Evolutionary conservation across 2,888 invertebrate species (phyloP).

Genomic region (Carpatolechia fugitivella): DNA sequence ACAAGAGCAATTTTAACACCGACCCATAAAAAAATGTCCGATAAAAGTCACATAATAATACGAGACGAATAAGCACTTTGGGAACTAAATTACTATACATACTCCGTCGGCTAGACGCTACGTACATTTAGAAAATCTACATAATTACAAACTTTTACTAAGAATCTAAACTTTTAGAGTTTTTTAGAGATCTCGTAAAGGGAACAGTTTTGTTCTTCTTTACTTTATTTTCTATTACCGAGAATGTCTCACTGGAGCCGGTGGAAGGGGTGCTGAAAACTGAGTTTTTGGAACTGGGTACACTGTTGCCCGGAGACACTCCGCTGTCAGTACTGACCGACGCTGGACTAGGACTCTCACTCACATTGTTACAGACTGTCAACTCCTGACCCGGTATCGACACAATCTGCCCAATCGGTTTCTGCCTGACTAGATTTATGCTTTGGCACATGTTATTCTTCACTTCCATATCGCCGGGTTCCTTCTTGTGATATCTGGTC

Average conservation of each 20-base stretch:
- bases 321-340: conserved; percentile 70
- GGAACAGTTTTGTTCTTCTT: conserved; percentile 59
- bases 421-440: conserved; percentile 74
- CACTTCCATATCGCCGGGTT: conserved; percentile 49
- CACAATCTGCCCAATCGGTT: conserved; percentile 74
- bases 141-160: conserved; percentile 72
- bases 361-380: conserved; percentile 66
- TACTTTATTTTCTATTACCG: conserved; percentile 46
- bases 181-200: conserved; percentile 62
- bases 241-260: conserved; percentile 42
- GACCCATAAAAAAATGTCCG: conserved; percentile 48
- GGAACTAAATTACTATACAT: conserved; percentile 65
- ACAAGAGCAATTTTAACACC: conserved; percentile 52
- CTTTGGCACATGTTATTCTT: conserved; percentile 73
- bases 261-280: conserved; percentile 51
- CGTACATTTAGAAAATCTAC: conserved; percentile 78
- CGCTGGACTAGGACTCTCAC: conserved; percentile 68
- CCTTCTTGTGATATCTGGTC: conserved; percentile 69
- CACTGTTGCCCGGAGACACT: conserved; percentile 67
- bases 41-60: conserved; percentile 49
- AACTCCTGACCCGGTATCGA: conserved; percentile 68
- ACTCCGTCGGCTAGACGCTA: conserved; percentile 53
- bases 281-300: conserved; percentile 61
- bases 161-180: conserved; percentile 74
- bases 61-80: conserved; percentile 55